Conservation (phyloP, 2,113 vertebrate species). For the Rhineura floridana region DNA sequence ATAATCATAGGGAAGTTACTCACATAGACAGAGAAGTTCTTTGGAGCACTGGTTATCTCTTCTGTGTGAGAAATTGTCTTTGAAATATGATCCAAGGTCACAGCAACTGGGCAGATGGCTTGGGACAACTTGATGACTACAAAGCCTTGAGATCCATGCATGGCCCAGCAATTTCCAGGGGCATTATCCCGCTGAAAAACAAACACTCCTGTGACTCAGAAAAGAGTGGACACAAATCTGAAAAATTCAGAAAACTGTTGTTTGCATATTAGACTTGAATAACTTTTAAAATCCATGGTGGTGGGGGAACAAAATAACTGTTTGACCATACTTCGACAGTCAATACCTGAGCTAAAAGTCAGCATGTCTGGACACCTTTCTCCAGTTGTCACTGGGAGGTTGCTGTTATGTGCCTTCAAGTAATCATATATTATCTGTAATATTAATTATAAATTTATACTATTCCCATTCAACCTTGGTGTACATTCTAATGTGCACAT, state of each 20-base stretch:
- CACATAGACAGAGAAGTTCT: constrained; percentile 40
- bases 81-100: constrained; percentile 49
- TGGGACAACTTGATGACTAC: constrained; percentile 45
- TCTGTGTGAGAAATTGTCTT: constrained; percentile 40
- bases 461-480: neutral
- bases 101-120: constrained; percentile 47
- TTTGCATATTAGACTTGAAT: neutral
- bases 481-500: neutral
- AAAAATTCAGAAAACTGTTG: neutral
- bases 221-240: neutral
- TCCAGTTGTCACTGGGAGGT: neutral
- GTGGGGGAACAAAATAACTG: neutral
- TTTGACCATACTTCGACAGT: neutral
- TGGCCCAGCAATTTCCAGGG: constrained; percentile 45
- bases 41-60: constrained; percentile 30
- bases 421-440: neutral
- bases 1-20: constrained; percentile 43
- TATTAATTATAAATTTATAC: neutral
- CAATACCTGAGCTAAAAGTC: neutral
- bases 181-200: constrained; percentile 46
- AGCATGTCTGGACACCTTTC: neutral
- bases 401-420: no score
- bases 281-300: neutral
- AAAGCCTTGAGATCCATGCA: constrained; percentile 46
- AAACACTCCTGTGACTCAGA: constrained; percentile 7